phyloP scores from a whole-genome alignment of 2,888 invertebrate species.

The Aphidius colemani region DNA sequence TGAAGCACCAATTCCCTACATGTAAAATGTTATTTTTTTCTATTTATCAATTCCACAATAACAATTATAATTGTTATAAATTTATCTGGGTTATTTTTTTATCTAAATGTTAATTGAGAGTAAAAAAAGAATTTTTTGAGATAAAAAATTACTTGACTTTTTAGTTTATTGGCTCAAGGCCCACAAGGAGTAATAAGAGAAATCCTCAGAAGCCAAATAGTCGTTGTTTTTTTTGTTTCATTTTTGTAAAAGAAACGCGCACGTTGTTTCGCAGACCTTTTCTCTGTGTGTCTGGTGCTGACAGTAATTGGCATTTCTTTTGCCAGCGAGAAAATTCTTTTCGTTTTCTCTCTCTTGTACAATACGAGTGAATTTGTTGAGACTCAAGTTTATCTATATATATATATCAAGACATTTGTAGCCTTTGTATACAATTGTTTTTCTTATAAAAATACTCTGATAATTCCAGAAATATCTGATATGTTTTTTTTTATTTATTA shows the following conservation, averaged over 20 bases:
- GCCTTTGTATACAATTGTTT: conserved; percentile 10
- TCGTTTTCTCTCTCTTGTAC: conserved; percentile 20
- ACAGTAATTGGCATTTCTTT: conserved; percentile 57
- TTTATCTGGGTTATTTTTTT: too few species aligned
- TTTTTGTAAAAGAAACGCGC: conserved; percentile 17
- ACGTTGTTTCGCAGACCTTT: conserved; percentile 25
- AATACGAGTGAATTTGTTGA: background rate
- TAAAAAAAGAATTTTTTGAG: background rate
- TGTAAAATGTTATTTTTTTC: conserved; percentile 1
- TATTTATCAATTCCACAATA: background rate
- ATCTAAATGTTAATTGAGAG: background rate
- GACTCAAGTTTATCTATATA: conserved; percentile 11
- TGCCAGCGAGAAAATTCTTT: conserved; percentile 45
- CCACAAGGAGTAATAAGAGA: conserved; percentile 31
- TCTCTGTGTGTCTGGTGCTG: conserved; percentile 46
- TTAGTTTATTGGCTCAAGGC: conserved; percentile 23
- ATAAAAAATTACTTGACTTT: background rate
- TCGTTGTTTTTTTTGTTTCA: background rate
- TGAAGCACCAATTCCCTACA: conserved; percentile 22
- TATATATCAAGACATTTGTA: conserved; percentile 11
- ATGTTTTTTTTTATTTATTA: too few species aligned
- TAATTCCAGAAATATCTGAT: conserved; percentile 13
- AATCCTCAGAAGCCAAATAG: conserved; percentile 20
- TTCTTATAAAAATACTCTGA: conserved; percentile 2
- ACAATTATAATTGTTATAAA: conserved; percentile 6